Evolutionary conservation across 2,797 vertebrate genomes (phyloP).

Genomic region (Pitangus sulphuratus): DNA sequence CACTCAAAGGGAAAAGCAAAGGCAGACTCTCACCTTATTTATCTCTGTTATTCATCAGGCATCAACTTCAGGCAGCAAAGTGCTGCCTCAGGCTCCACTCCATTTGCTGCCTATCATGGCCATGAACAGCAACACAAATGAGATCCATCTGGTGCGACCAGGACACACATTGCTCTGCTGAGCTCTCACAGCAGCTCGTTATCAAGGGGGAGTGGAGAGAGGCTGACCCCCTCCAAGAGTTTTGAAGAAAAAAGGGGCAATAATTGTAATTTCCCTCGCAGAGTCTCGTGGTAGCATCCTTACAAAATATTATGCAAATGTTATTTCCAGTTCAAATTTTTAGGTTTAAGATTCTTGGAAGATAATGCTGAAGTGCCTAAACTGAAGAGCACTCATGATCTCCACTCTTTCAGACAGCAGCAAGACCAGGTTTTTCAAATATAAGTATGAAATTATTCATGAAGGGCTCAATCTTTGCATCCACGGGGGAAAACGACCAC

Average conservation of each 20-base stretch:
- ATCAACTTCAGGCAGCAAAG: constrained; percentile 41
- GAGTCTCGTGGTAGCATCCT: neutral
- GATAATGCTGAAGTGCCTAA: neutral
- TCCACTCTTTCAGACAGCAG: neutral
- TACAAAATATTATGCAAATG: neutral
- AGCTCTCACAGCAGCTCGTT: neutral
- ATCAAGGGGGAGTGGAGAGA: neutral
- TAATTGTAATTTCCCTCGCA: neutral
- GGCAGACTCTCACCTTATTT: neutral
- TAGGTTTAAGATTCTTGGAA: neutral
- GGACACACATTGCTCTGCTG: neutral
- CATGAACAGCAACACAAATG: constrained; percentile 4
- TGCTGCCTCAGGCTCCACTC: constrained; percentile 46
- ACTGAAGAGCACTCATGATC: neutral
- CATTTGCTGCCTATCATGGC: constrained; percentile 39
- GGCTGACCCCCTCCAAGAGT: neutral
- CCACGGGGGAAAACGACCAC: neutral
- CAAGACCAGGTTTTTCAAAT: neutral
- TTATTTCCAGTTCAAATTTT: neutral
- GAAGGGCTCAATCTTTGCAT: neutral
- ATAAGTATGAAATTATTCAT: neutral
- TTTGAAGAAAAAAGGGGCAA: neutral
- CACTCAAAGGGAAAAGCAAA: constrained; percentile 12
- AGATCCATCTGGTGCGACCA: neutral
- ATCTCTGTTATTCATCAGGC: constrained; percentile 22